phyloP scores from a whole-genome alignment of 2,888 invertebrate genomes.

The Habroteleia sp. region DNA sequence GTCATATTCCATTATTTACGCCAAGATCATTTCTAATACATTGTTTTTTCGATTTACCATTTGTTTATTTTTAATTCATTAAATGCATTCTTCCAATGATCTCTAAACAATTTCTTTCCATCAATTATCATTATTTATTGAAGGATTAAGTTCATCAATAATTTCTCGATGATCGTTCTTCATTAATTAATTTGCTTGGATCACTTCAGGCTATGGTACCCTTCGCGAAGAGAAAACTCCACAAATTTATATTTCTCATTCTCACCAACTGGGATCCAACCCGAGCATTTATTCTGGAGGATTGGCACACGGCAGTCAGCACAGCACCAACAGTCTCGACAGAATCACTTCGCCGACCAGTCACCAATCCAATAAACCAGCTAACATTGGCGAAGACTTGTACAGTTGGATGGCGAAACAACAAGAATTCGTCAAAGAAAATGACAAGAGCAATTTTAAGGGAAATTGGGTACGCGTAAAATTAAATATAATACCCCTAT shows the following conservation, averaged over 20 bases:
- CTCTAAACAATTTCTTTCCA: no score
- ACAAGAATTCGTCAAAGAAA: conserved; percentile 83
- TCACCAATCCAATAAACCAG: conserved; percentile 82
- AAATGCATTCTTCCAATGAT: no score
- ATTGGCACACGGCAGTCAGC: conserved; percentile 78
- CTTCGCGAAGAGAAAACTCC: conserved; percentile 86
- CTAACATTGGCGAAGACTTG: conserved; percentile 90
- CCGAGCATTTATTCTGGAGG: conserved; percentile 82
- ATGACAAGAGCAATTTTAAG: conserved; percentile 78
- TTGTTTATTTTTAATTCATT: no score
- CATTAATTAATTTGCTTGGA: no score
- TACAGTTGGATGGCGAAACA: conserved; percentile 99
- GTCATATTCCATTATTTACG: no score
- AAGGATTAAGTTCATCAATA: no score
- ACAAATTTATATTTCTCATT: conserved; percentile 77
- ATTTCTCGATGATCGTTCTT: no score
- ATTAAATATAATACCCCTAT: background rate
- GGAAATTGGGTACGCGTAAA: conserved; percentile 77
- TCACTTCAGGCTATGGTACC: conserved; percentile 89
- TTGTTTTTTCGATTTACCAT: no score
- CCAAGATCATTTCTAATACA: no score
- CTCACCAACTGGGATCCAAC: conserved; percentile 85
- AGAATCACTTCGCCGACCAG: conserved; percentile 81
- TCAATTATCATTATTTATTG: no score
- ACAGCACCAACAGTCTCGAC: conserved; percentile 79